Evolutionary conservation across 2,797 vertebrate genomes (phyloP).

Genomic region (Lateolabrax maculatus): DNA sequence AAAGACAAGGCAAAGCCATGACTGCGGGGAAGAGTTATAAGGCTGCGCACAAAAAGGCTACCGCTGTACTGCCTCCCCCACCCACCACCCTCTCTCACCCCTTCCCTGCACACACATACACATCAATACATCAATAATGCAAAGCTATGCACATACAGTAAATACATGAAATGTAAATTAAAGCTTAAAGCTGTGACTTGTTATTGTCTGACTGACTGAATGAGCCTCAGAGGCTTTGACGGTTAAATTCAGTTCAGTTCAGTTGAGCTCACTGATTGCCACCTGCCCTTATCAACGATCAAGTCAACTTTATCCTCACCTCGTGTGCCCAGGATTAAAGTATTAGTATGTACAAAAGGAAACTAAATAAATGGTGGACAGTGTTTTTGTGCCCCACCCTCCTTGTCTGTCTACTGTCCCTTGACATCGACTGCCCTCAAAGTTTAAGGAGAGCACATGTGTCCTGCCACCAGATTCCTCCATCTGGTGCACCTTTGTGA

Average conservation of each 20-base stretch:
- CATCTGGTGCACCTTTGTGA: no score
- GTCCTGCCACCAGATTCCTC: not conserved
- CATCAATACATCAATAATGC: slow-evolving; percentile 47
- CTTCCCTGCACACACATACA: slow-evolving; percentile 72
- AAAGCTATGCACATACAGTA: slow-evolving; percentile 63
- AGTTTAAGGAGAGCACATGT: no score
- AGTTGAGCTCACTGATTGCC: slow-evolving; percentile 44
- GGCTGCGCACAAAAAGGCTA: slow-evolving; percentile 25
- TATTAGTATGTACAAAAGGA: not conserved
- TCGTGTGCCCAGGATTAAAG: not conserved
- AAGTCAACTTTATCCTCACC: not conserved
- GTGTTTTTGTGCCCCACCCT: not conserved
- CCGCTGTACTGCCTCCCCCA: slow-evolving; percentile 38
- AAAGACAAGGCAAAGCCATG: slow-evolving; percentile 37
- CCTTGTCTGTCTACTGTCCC: not conserved
- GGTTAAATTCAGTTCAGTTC: slow-evolving; percentile 40
- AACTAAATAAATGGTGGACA: not conserved
- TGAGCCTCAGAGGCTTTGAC: slow-evolving; percentile 24
- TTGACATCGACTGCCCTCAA: no score
- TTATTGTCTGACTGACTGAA: slow-evolving; percentile 57
- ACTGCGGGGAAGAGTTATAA: slow-evolving; percentile 37
- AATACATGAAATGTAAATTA: slow-evolving; percentile 49
- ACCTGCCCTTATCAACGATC: slow-evolving; percentile 40
- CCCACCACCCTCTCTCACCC: slow-evolving; percentile 74
- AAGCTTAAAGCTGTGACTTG: slow-evolving; percentile 44